These are phyloP conservation scores for Toxotes lorentzi DNA, from an alignment of 2,797 vertebrate genomes.

Conservation along the genomic window DNA sequence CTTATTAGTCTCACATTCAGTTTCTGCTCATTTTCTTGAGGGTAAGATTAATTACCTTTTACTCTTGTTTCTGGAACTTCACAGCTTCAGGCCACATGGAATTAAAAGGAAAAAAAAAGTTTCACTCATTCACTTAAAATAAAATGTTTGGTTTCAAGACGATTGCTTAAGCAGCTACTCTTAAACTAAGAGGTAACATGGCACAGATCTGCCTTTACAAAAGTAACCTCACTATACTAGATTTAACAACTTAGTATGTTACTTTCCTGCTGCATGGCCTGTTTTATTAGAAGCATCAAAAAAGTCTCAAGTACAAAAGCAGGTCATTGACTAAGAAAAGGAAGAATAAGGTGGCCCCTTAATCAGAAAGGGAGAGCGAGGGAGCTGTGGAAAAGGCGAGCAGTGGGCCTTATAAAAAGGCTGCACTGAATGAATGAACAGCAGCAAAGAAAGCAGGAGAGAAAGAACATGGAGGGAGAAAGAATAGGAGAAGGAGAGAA, in stretches of 20 bases:
- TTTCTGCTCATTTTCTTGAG: conserved; percentile 2
- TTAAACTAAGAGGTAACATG: not conserved
- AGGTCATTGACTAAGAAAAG: conserved; percentile 66
- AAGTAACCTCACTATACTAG: not conserved
- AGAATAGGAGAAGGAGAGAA: conserved; percentile 40
- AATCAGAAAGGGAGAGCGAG: conserved; percentile 45
- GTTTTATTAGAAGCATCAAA: conserved; percentile 33
- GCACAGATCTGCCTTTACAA: not conserved
- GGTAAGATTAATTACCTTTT: not conserved
- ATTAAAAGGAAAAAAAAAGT: not conserved
- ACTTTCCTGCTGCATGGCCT: not conserved
- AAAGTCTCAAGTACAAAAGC: conserved; percentile 46
- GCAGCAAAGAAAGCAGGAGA: conserved; percentile 28
- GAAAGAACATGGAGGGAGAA: conserved; percentile 44
- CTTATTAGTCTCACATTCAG: not conserved
- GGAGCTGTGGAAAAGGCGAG: conserved; percentile 29
- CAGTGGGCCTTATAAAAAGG: conserved; percentile 34
- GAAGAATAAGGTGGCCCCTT: conserved; percentile 53
- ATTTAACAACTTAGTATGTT: conserved; percentile 10
- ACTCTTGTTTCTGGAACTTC: not conserved
- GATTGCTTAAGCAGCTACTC: not conserved
- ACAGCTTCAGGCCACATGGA: not conserved
- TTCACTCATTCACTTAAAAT: not conserved
- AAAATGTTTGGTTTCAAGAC: not conserved
- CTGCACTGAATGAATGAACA: conserved; percentile 40